Evolutionary conservation across 2,113 vertebrate species (phyloP).

Genomic region (Poeciliopsis turrubarensis): DNA sequence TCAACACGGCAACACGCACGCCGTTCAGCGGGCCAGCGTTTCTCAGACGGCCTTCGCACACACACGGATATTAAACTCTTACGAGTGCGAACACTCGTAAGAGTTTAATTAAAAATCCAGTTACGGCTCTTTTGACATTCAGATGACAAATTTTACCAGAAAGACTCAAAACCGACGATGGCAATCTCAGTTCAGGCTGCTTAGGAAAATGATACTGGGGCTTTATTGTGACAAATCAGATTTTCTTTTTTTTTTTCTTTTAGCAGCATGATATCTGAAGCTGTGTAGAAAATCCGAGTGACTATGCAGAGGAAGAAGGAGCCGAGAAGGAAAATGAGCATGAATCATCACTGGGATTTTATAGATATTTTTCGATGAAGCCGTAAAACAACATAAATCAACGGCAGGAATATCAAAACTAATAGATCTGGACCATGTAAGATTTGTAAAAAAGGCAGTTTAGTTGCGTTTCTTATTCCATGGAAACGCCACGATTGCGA

Average conservation of each 20-base stretch:
- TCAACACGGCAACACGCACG: conserved; percentile 30
- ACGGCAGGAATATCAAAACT: too few species aligned
- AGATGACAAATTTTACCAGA: neutral
- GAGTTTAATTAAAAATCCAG: neutral
- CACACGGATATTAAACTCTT: neutral
- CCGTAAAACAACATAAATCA: neutral
- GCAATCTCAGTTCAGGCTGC: neutral
- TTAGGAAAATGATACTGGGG: neutral
- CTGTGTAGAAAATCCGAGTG: neutral
- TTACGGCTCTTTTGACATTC: neutral
- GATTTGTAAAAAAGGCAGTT: too few species aligned
- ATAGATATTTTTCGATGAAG: neutral
- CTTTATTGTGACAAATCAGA: neutral
- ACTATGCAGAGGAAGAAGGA: neutral
- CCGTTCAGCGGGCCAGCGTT: conserved; percentile 28
- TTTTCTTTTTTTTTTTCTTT: too few species aligned
- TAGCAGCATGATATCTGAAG: too few species aligned
- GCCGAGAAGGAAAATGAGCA: neutral
- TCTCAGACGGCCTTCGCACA: conserved; percentile 8
- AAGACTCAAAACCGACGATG: neutral
- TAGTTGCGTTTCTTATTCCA: too few species aligned
- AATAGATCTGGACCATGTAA: too few species aligned
- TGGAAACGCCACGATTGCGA: too few species aligned
- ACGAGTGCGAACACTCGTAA: neutral
- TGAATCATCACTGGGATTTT: too few species aligned